Evolutionary conservation across 2,113 vertebrate species (phyloP).

Genomic region (Pseudorhombus dupliciocellatus): DNA sequence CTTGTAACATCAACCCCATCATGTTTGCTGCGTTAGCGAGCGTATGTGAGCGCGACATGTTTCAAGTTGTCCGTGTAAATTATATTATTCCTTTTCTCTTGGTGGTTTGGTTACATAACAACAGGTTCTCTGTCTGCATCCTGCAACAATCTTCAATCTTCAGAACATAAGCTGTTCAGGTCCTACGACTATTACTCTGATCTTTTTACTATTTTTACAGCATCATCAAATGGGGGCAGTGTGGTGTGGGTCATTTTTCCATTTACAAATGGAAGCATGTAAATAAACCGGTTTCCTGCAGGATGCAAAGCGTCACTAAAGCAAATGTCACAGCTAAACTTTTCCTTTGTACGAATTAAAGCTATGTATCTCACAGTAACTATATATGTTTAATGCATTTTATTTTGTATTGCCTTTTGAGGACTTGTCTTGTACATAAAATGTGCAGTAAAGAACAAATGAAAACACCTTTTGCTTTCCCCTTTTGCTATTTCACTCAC

Average conservation of each 20-base stretch:
- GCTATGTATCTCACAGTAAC: slow-evolving; percentile 51
- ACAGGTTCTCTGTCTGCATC: not conserved
- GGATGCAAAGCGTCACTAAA: slow-evolving; percentile 20
- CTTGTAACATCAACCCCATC: not conserved
- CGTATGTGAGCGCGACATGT: not conserved
- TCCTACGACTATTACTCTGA: not conserved
- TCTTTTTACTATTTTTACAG: slow-evolving; percentile 20
- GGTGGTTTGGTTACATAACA: slow-evolving; percentile 20
- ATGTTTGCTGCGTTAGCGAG: slow-evolving; percentile 3
- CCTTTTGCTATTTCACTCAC: too few species aligned
- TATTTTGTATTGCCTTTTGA: slow-evolving; percentile 73
- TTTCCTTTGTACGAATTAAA: slow-evolving; percentile 40
- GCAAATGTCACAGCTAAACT: not conserved
- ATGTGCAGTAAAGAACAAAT: slow-evolving; percentile 69
- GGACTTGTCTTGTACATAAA: slow-evolving; percentile 77
- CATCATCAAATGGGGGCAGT: slow-evolving; percentile 7
- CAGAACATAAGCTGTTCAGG: not conserved
- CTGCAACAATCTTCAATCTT: not conserved
- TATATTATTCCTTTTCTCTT: slow-evolving; percentile 23
- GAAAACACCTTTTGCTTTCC: not conserved
- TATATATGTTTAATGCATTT: slow-evolving; percentile 63
- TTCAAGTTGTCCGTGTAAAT: slow-evolving; percentile 38
- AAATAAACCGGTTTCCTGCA: slow-evolving; percentile 20
- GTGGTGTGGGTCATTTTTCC: not conserved
- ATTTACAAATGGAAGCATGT: slow-evolving; percentile 9